phyloP scores from a whole-genome alignment of 2,888 invertebrate species.

The Lepas anatifera region DNA sequence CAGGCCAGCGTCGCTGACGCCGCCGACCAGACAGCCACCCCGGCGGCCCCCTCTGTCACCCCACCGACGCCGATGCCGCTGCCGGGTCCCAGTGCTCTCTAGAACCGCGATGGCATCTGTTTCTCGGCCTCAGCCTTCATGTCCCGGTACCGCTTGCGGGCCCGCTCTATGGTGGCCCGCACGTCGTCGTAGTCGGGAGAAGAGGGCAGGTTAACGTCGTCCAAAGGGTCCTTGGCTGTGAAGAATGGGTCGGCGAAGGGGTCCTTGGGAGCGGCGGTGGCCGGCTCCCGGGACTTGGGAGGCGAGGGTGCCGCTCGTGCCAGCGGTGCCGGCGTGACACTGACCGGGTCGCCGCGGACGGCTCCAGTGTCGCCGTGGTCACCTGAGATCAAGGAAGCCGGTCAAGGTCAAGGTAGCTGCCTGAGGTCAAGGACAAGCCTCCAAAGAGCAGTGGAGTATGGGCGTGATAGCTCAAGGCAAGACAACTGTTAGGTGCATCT shows the following conservation, averaged over 20 bases:
- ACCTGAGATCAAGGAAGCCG: background rate
- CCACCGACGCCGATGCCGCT: background rate
- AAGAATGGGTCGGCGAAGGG: constrained; percentile 6
- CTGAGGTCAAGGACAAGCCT: background rate
- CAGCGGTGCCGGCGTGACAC: background rate
- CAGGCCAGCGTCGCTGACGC: background rate
- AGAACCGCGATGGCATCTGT: background rate
- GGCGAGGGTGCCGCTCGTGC: background rate
- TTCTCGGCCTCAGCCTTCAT: background rate
- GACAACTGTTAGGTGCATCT: too few species aligned
- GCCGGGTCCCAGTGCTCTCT: background rate
- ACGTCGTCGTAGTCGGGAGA: background rate
- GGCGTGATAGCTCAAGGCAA: too few species aligned
- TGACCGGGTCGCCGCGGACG: background rate
- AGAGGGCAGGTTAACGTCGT: background rate
- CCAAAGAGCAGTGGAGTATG: background rate
- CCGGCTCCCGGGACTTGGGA: background rate
- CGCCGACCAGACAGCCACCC: background rate
- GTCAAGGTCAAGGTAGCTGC: background rate
- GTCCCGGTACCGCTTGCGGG: background rate
- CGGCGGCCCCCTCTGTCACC: background rate
- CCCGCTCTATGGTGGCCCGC: background rate
- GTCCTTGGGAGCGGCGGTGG: background rate
- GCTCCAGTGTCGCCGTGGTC: background rate
- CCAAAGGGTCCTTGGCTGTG: background rate